Conservation (phyloP, 2,888 invertebrate genomes). For the Tipula confusa region DNA sequence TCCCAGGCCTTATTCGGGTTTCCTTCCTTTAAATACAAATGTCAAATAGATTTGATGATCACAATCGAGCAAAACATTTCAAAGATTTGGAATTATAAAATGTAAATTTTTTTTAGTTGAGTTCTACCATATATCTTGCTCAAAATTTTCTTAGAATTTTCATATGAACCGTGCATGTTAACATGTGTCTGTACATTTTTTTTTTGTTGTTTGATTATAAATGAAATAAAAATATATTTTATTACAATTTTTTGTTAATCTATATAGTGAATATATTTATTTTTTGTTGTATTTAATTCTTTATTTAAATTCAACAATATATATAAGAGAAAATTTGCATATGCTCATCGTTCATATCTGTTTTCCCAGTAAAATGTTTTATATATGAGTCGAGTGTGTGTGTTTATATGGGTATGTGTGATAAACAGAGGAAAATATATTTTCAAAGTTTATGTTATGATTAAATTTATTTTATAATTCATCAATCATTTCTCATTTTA, state of each 20-base stretch:
- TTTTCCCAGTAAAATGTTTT: not conserved
- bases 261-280: not conserved
- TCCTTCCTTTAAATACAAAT: too few species aligned
- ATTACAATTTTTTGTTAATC: not conserved
- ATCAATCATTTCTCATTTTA: conserved; percentile 7
- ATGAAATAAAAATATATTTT: not conserved
- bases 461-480: conserved; percentile 20
- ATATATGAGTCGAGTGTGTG: not conserved
- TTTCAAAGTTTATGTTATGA: conserved; percentile 3
- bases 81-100: not conserved
- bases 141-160: not conserved
- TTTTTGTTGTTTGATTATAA: not conserved
- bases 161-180: not conserved
- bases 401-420: not conserved
- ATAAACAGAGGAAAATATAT: not conserved
- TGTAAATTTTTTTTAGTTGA: not conserved
- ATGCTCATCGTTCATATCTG: conserved; percentile 12
- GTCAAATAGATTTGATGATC: too few species aligned
- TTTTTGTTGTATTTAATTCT: not conserved
- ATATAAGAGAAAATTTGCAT: conserved; percentile 3
- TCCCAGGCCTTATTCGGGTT: too few species aligned
- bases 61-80: not conserved
- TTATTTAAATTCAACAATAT: conserved; percentile 20
- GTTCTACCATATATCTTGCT: not conserved
- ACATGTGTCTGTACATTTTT: conserved; percentile 4